Conservation (phyloP, 2,888 invertebrate species). For the Liopterus haemorrhoidalis region DNA sequence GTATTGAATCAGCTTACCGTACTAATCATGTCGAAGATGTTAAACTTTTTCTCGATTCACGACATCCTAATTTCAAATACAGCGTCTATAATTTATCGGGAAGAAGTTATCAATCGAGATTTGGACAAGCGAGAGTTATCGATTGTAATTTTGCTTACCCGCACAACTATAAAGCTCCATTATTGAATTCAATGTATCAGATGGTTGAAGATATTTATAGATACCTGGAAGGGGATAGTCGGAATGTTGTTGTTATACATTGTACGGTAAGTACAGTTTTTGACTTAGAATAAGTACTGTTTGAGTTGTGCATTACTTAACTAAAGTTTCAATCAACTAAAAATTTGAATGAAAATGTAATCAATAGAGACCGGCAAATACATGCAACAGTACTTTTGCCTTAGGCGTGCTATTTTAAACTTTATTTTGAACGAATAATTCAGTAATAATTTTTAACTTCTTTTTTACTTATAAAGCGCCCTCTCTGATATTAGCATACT, state of each 20-base stretch:
- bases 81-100: constrained; percentile 81
- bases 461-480: no score
- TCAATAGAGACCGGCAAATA: no score
- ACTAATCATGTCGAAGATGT: constrained; percentile 93
- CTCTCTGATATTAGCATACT: no score
- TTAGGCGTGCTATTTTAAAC: no score
- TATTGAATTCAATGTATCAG: constrained; percentile 73
- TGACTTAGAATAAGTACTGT: no score
- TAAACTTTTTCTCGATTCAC: constrained; percentile 68
- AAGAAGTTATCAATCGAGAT: constrained; percentile 42
- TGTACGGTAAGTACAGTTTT: constrained; percentile 73
- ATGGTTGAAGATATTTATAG: constrained; percentile 84
- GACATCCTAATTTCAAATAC: constrained; percentile 68
- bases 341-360: no score
- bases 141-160: constrained; percentile 62
- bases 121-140: constrained; percentile 55
- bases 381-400: no score
- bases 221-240: constrained; percentile 74
- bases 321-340: no score
- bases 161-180: constrained; percentile 65
- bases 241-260: constrained; percentile 77
- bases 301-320: no score
- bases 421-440: no score
- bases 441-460: no score
- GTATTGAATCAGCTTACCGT: constrained; percentile 86